Conservation (phyloP, 2,888 invertebrate species). For the Unio delphinus region DNA sequence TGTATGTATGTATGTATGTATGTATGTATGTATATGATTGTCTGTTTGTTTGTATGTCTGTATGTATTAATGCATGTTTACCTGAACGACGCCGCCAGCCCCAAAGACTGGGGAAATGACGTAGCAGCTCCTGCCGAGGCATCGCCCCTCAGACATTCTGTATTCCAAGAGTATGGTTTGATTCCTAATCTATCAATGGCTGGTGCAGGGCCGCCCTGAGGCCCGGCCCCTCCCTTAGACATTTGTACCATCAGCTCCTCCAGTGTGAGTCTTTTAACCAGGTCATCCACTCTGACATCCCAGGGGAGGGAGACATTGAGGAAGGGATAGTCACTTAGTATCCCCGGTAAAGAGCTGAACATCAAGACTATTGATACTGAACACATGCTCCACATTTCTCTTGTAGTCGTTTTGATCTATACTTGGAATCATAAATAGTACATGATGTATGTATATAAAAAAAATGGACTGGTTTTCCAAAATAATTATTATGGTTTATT, state of each 20-base stretch:
- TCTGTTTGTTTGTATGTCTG: too few relatives aligned
- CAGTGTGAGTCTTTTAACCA: conserved; percentile 61
- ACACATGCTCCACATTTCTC: too few relatives aligned
- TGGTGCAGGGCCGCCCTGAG: conserved; percentile 55
- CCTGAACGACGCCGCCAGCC: conserved; percentile 66
- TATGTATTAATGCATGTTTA: conserved; percentile 13
- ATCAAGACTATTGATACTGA: too few relatives aligned
- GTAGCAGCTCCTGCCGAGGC: conserved; percentile 61
- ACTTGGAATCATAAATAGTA: too few relatives aligned
- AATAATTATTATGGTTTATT: too few relatives aligned
- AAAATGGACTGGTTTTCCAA: too few relatives aligned
- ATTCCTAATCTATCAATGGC: conserved; percentile 60
- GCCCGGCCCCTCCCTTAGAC: conserved; percentile 49
- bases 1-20: too few relatives aligned
- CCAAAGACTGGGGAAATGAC: conserved; percentile 65
- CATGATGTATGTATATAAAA: too few relatives aligned
- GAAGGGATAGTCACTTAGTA: conserved; percentile 50
- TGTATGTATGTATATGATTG: too few relatives aligned
- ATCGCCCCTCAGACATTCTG: conserved; percentile 65
- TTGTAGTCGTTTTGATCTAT: too few relatives aligned
- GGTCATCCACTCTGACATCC: conserved; percentile 59
- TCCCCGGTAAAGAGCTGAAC: neutral
- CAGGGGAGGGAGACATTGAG: conserved; percentile 58
- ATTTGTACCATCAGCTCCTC: conserved; percentile 59
- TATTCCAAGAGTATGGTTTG: conserved; percentile 59